Conservation (phyloP, 2,888 invertebrate species). For the Tetranychus truncatus region DNA sequence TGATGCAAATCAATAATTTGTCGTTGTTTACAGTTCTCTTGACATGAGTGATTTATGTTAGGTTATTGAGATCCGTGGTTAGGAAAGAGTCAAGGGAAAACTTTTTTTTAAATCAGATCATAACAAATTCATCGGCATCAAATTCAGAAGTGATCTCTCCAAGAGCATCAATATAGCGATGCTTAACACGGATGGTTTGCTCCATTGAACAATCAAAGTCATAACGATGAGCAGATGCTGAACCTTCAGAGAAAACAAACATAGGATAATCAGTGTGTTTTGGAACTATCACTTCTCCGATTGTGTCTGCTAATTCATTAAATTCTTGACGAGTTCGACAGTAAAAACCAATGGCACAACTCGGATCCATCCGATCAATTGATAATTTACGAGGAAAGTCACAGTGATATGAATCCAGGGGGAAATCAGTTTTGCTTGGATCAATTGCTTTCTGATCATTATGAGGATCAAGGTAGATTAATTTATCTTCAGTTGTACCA, state of each 20-base stretch:
- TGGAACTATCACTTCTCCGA: slow-evolving; percentile 45
- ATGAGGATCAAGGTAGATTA: slow-evolving; percentile 83
- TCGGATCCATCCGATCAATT: slow-evolving; percentile 70
- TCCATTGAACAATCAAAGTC: slow-evolving; percentile 9
- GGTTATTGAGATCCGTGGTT: too few species aligned
- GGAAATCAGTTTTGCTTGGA: slow-evolving; percentile 57
- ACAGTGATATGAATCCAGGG: slow-evolving; percentile 58
- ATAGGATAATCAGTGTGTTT: slow-evolving; percentile 50
- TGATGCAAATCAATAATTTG: too few species aligned
- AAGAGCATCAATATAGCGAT: slow-evolving; percentile 21
- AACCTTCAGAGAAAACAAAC: slow-evolving; percentile 50
- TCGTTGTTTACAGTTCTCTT: too few species aligned
- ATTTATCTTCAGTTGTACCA: slow-evolving; percentile 65
- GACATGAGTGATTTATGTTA: too few species aligned
- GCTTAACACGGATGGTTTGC: slow-evolving; percentile 16
- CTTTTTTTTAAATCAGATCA: slow-evolving; percentile 11
- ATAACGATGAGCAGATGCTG: neutral
- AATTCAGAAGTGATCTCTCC: slow-evolving; percentile 23
- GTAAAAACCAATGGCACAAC: slow-evolving; percentile 77
- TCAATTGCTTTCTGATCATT: slow-evolving; percentile 79
- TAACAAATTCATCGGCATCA: slow-evolving; percentile 20
- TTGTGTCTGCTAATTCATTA: slow-evolving; percentile 47
- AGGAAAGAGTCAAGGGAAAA: too few species aligned
- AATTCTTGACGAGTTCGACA: slow-evolving; percentile 56
- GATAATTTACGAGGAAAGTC: slow-evolving; percentile 65